phyloP scores from a whole-genome alignment of 2,888 invertebrate species.

The Sialis lutaria region DNA sequence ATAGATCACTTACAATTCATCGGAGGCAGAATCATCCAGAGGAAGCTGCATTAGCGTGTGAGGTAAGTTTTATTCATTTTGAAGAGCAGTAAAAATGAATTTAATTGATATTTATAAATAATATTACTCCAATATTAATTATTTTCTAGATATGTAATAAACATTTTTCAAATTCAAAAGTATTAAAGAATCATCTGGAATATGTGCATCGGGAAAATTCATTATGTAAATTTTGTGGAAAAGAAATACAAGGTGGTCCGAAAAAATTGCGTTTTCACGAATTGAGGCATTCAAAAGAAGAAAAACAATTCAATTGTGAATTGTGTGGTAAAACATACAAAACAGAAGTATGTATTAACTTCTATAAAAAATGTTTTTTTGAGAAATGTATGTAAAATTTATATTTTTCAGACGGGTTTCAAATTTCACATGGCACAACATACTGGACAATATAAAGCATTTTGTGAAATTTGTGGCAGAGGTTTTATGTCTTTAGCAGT shows the following conservation, averaged over 20 bases:
- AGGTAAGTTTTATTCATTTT: background rate
- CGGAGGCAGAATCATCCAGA: background rate
- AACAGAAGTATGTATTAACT: slow-evolving; percentile 2
- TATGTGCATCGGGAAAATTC: slow-evolving; percentile 6
- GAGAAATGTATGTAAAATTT: slow-evolving; percentile 3
- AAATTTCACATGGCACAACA: slow-evolving; percentile 11
- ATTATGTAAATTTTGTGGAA: slow-evolving; percentile 6
- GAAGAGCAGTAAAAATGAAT: background rate
- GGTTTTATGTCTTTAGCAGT: slow-evolving; percentile 10
- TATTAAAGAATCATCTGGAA: slow-evolving; percentile 8
- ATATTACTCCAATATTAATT: background rate
- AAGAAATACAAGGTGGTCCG: background rate
- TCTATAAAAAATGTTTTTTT: background rate
- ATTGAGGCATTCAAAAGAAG: slow-evolving; percentile 1
- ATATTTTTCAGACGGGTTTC: slow-evolving; percentile 11
- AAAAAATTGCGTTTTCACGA: slow-evolving; percentile 1
- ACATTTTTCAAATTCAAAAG: slow-evolving; percentile 7
- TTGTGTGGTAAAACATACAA: slow-evolving; percentile 9
- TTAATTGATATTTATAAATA: background rate
- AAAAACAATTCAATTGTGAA: slow-evolving; percentile 7
- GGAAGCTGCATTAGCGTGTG: background rate
- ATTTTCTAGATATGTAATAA: slow-evolving; percentile 8
- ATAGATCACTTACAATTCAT: background rate
- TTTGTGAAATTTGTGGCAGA: slow-evolving; percentile 12
- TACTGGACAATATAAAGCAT: slow-evolving; percentile 11